These are phyloP conservation scores for Zosterops borbonicus DNA, from an alignment of 2,113 vertebrate genomes.

Conservation along the genomic window DNA sequence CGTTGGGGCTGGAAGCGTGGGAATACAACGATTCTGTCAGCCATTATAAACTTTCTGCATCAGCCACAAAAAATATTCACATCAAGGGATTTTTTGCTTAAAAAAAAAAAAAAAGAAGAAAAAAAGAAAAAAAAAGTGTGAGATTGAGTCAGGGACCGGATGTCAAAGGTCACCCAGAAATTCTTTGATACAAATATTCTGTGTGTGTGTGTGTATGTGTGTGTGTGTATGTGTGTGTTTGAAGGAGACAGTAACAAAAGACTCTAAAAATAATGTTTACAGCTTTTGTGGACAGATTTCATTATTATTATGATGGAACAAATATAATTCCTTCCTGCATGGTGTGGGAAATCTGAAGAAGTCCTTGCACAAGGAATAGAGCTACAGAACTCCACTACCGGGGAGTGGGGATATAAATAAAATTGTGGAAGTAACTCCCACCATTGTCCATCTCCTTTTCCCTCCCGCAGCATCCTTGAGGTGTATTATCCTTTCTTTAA, in stretches of 20 bases:
- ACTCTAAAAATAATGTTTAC: conserved; percentile 69
- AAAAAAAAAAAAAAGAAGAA: not conserved
- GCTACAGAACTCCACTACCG: conserved; percentile 26
- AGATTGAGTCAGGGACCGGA: not conserved
- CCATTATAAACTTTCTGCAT: too few relatives aligned
- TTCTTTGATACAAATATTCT: not conserved
- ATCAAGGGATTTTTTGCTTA: conserved; percentile 1
- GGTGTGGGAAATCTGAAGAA: conserved; percentile 38
- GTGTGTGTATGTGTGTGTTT: not conserved
- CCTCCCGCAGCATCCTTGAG: not conserved
- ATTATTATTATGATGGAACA: not conserved
- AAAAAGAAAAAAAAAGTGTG: not conserved
- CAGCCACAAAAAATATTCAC: not conserved
- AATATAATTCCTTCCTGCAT: conserved; percentile 64
- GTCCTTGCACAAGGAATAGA: conserved; percentile 6
- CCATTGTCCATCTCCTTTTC: conserved; percentile 16
- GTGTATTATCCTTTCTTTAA: not conserved
- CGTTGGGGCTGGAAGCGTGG: not conserved
- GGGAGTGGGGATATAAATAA: conserved; percentile 75
- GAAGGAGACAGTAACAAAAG: not conserved
- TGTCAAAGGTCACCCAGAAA: not conserved
- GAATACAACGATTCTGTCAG: not conserved
- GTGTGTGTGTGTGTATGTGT: not conserved
- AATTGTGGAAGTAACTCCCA: conserved; percentile 49
- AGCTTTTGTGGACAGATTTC: conserved; percentile 52